phyloP scores from a whole-genome alignment of 1,140 invertebrate genomes.

The Trichogramma pretiosum region DNA sequence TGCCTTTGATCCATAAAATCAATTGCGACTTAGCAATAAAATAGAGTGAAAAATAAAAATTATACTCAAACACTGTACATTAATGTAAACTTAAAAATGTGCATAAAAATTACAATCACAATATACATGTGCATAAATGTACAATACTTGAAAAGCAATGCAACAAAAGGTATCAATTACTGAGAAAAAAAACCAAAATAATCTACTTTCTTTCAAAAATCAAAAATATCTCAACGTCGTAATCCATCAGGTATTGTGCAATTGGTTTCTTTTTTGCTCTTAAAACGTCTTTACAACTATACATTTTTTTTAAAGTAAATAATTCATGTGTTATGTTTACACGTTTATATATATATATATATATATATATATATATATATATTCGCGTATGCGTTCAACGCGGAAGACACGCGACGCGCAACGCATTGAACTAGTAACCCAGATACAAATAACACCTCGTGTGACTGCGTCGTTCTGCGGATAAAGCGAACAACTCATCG shows the following conservation, averaged over 20 bases:
- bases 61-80: neutral
- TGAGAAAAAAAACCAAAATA: slow-evolving; percentile 2
- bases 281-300: too few relatives aligned
- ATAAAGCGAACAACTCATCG: too few relatives aligned
- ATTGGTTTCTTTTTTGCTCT: too few relatives aligned
- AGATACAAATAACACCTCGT: too few relatives aligned
- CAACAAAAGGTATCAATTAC: slow-evolving; percentile 6
- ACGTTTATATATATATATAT: too few relatives aligned
- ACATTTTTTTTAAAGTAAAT: too few relatives aligned
- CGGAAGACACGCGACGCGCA: slow-evolving; percentile 1
- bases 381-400: neutral
- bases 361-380: neutral
- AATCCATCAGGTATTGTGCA: slow-evolving; percentile 40
- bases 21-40: too few relatives aligned
- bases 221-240: neutral
- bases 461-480: too few relatives aligned
- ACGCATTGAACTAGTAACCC: slow-evolving; percentile 11
- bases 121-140: slow-evolving; percentile 7
- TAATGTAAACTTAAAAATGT: neutral
- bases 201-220: slow-evolving; percentile 9
- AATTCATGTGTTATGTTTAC: too few relatives aligned
- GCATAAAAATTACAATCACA: slow-evolving; percentile 8
- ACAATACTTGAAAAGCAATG: slow-evolving; percentile 9
- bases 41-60: too few relatives aligned
- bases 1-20: too few relatives aligned